Evolutionary conservation across 1,140 invertebrate species (phyloP).

Genomic region (Penaeus indicus): DNA sequence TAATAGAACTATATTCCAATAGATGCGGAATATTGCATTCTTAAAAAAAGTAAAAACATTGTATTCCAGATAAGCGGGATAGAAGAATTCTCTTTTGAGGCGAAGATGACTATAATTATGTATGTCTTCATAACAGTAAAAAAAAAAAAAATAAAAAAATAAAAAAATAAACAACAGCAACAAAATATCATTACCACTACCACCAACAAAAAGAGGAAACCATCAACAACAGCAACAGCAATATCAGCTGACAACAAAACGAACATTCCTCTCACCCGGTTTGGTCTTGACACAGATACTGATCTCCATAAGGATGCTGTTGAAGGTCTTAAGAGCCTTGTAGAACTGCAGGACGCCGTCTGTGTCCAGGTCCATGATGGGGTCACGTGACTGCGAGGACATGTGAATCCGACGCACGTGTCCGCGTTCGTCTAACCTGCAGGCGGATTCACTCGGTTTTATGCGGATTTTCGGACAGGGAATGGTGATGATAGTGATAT

Average conservation of each 20-base stretch:
- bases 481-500: too few species aligned
- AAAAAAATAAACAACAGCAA: too few species aligned
- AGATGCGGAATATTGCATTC: too few species aligned
- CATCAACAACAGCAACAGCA: background rate
- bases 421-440: constrained; percentile 38
- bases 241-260: background rate
- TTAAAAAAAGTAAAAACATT: too few species aligned
- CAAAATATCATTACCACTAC: too few species aligned
- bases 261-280: constrained; percentile 19
- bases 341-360: constrained; percentile 42
- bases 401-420: constrained; percentile 30
- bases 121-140: too few species aligned
- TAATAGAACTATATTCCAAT: too few species aligned
- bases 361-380: constrained; percentile 48
- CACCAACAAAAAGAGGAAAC: background rate
- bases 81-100: too few species aligned
- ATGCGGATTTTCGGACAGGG: background rate
- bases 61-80: too few species aligned
- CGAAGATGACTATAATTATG: too few species aligned
- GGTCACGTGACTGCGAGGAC: constrained; percentile 46
- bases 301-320: constrained; percentile 37
- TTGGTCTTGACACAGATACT: constrained; percentile 39
- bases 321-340: constrained; percentile 42
- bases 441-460: background rate
- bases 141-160: too few species aligned